phyloP scores from a whole-genome alignment of 2,888 invertebrate species.

The Axea sp. region DNA sequence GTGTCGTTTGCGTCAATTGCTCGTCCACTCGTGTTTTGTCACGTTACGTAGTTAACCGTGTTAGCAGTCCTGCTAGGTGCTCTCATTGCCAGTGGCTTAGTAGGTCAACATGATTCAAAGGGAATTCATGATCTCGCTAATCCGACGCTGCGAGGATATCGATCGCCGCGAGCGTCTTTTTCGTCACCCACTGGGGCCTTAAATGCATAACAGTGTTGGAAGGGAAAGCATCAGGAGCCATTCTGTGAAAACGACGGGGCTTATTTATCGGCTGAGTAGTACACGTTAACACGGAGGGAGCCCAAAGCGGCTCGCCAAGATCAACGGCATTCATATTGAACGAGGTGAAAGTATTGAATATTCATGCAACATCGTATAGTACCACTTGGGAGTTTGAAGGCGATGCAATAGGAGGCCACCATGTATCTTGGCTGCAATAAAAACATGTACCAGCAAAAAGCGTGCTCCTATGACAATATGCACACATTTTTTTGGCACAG shows the following conservation, averaged over 20 bases:
- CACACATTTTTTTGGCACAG: slow-evolving; percentile 13
- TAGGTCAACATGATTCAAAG: slow-evolving; percentile 33
- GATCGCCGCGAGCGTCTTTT: slow-evolving; percentile 31
- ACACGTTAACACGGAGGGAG: slow-evolving; percentile 69
- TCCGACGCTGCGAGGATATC: slow-evolving; percentile 19
- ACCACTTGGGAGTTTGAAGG: slow-evolving; percentile 61
- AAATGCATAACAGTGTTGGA: slow-evolving; percentile 26
- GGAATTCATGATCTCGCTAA: slow-evolving; percentile 40
- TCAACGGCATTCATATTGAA: slow-evolving; percentile 78
- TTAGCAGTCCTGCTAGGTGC: too few species aligned
- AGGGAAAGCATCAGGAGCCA: slow-evolving; percentile 31
- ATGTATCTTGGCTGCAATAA: slow-evolving; percentile 67
- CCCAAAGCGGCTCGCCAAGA: slow-evolving; percentile 73
- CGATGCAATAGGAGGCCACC: slow-evolving; percentile 63
- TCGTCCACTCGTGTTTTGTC: too few species aligned
- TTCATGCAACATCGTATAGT: slow-evolving; percentile 72
- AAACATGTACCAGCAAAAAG: slow-evolving; percentile 65
- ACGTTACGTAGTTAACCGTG: too few species aligned
- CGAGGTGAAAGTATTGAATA: slow-evolving; percentile 75
- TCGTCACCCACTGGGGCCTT: slow-evolving; percentile 15
- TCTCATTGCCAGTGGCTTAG: slow-evolving; percentile 23
- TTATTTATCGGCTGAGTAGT: slow-evolving; percentile 60
- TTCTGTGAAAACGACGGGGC: slow-evolving; percentile 47
- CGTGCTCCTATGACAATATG: slow-evolving; percentile 41
- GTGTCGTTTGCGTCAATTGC: too few species aligned